These are phyloP conservation scores for Pseudonaja textilis DNA, from an alignment of 2,113 vertebrate genomes.

Conservation along the genomic window DNA sequence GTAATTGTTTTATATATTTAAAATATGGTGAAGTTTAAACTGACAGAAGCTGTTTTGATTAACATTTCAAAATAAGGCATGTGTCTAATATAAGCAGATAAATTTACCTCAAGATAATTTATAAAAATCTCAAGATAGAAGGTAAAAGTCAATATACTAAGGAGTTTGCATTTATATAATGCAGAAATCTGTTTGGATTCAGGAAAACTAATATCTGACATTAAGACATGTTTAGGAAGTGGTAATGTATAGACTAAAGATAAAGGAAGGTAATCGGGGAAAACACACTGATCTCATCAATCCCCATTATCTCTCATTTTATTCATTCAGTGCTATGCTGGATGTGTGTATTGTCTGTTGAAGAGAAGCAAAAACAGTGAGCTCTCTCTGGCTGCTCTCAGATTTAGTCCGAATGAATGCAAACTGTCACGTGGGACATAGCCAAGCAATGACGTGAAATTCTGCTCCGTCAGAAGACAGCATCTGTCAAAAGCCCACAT, in stretches of 20 bases:
- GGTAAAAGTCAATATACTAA: conserved; percentile 42
- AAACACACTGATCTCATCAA: conserved; percentile 46
- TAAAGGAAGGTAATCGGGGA: conserved; percentile 42
- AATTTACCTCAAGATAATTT: neutral
- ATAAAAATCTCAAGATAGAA: conserved; percentile 40
- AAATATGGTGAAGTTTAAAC: conserved; percentile 8
- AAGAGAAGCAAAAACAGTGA: conserved; percentile 51
- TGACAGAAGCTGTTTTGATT: conserved; percentile 12
- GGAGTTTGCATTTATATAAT: conserved; percentile 42
- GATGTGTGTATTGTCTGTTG: conserved; percentile 48
- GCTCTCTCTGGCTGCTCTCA: conserved; percentile 68
- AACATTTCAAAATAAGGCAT: neutral
- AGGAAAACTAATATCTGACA: conserved; percentile 24
- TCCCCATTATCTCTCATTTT: conserved; percentile 52
- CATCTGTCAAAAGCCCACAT: conserved; percentile 84
- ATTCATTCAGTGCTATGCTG: conserved; percentile 46
- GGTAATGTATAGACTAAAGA: conserved; percentile 26
- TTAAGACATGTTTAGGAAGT: conserved; percentile 49
- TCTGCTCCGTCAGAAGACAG: conserved; percentile 84
- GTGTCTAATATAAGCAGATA: neutral
- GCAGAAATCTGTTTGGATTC: conserved; percentile 50
- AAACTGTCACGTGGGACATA: conserved; percentile 80
- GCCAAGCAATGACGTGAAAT: conserved; percentile 81
- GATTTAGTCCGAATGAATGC: conserved; percentile 78
- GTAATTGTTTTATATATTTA: conserved; percentile 22